phyloP scores from a whole-genome alignment of 1,140 invertebrate species.

The Leptinotarsa texana region DNA sequence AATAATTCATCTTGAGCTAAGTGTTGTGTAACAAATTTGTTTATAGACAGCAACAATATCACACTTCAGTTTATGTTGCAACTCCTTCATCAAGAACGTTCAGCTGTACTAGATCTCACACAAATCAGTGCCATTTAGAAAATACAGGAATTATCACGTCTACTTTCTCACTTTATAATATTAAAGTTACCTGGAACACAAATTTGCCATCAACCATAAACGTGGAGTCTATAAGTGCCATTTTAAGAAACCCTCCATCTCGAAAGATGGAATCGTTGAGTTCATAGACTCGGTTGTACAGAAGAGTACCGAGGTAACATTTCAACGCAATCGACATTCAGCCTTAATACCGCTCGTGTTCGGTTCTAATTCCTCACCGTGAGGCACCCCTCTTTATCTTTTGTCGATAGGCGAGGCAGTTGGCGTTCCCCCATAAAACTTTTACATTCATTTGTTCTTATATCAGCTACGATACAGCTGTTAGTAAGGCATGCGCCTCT shows the following conservation, averaged over 20 bases:
- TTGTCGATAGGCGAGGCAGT: background rate
- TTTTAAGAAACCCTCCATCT: background rate
- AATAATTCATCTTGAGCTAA: no score
- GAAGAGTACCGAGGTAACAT: background rate
- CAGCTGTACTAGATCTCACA: background rate
- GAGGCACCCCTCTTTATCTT: slow-evolving; percentile 12
- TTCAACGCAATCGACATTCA: background rate
- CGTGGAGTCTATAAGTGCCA: background rate
- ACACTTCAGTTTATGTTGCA: background rate
- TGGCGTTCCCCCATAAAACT: background rate
- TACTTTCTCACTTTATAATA: slow-evolving; percentile 10
- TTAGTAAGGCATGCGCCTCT: slow-evolving; percentile 8
- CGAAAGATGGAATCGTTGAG: slow-evolving; percentile 1
- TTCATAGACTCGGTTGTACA: background rate
- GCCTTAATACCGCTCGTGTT: background rate
- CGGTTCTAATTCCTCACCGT: background rate
- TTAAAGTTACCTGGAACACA: slow-evolving; percentile 6
- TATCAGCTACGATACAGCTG: slow-evolving; percentile 17
- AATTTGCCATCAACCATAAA: background rate
- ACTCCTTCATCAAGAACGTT: background rate
- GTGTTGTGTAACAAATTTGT: background rate
- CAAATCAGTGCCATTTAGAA: slow-evolving; percentile 18
- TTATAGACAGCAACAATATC: background rate
- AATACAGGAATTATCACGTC: slow-evolving; percentile 11
- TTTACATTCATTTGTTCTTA: slow-evolving; percentile 20